These are phyloP conservation scores for Adelges cooleyi DNA, from an alignment of 1,140 invertebrate genomes.

Conservation along the genomic window DNA sequence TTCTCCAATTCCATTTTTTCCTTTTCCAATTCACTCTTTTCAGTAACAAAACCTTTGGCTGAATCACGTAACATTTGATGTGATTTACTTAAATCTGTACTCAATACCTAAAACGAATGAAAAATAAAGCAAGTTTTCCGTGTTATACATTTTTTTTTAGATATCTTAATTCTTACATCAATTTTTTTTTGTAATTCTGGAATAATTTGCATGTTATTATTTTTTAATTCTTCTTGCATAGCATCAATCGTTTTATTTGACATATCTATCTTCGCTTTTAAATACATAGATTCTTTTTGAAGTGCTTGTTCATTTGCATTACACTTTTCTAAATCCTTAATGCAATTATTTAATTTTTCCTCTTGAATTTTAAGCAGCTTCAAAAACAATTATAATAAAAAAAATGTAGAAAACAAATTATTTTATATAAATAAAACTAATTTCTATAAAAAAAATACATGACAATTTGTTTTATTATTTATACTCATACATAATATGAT, in stretches of 20 bases:
- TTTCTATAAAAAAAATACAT: no score
- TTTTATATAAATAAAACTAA: no score
- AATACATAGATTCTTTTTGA: not conserved
- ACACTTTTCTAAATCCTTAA: not conserved
- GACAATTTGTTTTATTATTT: no score
- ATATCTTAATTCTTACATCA: not conserved
- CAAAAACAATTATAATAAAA: no score
- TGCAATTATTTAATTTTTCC: not conserved
- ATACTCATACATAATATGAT: no score
- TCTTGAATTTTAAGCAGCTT: conserved; percentile 8
- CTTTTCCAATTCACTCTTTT: conserved; percentile 8
- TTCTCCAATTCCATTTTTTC: conserved; percentile 6
- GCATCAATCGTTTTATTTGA: not conserved
- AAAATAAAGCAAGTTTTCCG: not conserved
- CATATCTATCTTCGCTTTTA: not conserved
- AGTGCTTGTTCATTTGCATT: not conserved
- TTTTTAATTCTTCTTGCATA: not conserved
- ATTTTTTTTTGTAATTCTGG: conserved; percentile 9
- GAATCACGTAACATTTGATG: not conserved
- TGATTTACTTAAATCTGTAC: not conserved
- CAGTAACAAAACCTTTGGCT: not conserved
- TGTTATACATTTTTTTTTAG: not conserved
- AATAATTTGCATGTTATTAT: not conserved
- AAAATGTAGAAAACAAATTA: no score
- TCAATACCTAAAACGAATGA: conserved; percentile 7